These are phyloP conservation scores for Leptodactylus fuscus DNA, from an alignment of 2,113 vertebrate species.

Conservation along the genomic window DNA sequence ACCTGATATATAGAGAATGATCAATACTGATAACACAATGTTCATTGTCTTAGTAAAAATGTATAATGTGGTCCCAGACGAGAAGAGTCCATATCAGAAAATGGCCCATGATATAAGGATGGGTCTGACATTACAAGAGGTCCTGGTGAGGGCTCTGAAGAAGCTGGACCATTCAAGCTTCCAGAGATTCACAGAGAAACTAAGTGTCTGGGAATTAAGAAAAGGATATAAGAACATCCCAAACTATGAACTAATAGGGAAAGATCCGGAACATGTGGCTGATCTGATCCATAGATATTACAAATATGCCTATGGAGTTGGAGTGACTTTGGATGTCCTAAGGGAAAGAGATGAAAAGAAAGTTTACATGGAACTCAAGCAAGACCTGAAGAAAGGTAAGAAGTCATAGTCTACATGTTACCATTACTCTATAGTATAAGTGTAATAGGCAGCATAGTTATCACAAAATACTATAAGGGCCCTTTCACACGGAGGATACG, in stretches of 20 bases:
- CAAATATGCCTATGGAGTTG: background rate
- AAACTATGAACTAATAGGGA: background rate
- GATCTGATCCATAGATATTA: background rate
- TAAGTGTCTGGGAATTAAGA: background rate
- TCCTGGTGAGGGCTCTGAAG: constrained; percentile 5
- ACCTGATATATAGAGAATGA: too few relatives aligned
- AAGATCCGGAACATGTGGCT: constrained; percentile 1
- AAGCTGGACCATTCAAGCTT: constrained; percentile 1
- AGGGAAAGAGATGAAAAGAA: background rate
- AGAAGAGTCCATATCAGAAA: too few relatives aligned
- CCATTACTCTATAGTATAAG: too few relatives aligned
- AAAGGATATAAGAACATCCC: background rate
- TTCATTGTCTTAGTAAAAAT: too few relatives aligned
- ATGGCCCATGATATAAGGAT: background rate
- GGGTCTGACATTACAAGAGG: background rate
- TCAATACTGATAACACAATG: too few relatives aligned
- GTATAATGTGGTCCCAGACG: too few relatives aligned
- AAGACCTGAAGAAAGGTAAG: background rate
- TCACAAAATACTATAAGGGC: too few relatives aligned
- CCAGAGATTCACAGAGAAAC: background rate
- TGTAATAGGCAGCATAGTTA: too few relatives aligned
- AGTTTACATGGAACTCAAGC: background rate
- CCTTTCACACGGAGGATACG: too few relatives aligned
- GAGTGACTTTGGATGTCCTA: background rate
- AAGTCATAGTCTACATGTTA: background rate